Evolutionary conservation across 2,113 vertebrate species (phyloP), one percentile per base, ranked within the genome.

Genomic region (Cinclus mexicanus): DNA sequence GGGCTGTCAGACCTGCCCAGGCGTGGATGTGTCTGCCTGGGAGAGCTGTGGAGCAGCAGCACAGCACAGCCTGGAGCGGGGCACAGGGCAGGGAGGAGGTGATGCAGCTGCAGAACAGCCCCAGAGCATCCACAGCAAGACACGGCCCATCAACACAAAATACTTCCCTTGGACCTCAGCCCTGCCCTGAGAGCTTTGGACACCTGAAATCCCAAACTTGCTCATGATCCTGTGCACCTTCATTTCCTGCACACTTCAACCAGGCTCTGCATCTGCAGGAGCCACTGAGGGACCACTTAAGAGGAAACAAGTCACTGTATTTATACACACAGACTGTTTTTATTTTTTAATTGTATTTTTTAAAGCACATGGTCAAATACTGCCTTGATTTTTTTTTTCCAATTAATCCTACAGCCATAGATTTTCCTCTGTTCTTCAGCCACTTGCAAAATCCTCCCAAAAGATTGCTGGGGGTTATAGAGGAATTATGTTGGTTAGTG

Each of bases 401-500:
- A 75, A 72, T 91, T 93, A 82, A 90, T 65, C 68, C 88, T 7
- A 29, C 4, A 86, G 68, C 21, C 47, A 69, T 68, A 81, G 72
- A 74, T 89, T 83, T 63, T 9, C 28, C 61, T 69, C 79, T 77
- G 63, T 56, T 94, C 86, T 94, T 87, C 80, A 90, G 41, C 80
- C 50, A 81, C 86, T 87, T 60, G 93, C 89, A 70, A 94, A 95
- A 95, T 63, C 76, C 89, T 96, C 87, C 76, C 19, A 11, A 13
- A 93, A 83, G 91, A 91, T 25, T 50, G 89, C 95, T 71, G 64
- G 77, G 91, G 77, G 93, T 91, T 94, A 72, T 14, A 28, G 4
- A 57, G 83, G 87, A 94, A 97, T 97, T 92, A 96, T 59, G 60
- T 41, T 70, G 93, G 87, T 95, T 91, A 91, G 94, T 41, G 89